phyloP scores from a whole-genome alignment of 2,888 invertebrate species.

The Thereva unica region DNA sequence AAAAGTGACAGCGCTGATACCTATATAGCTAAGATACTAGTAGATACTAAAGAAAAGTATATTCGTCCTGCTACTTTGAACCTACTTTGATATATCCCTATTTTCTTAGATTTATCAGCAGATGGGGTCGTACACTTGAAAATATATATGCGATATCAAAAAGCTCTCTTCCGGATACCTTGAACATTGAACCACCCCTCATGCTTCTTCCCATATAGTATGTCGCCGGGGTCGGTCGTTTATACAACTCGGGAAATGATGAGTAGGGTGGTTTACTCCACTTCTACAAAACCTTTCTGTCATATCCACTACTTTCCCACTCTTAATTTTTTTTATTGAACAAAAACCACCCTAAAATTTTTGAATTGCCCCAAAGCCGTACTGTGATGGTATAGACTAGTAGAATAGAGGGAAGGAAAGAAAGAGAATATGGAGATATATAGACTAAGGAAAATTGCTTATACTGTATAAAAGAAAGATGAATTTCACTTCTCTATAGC shows the following conservation, averaged over 20 bases:
- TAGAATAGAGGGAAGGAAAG: no score
- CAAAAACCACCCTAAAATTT: background rate
- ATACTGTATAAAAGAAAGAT: no score
- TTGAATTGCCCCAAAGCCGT: no score
- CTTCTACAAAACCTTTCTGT: background rate
- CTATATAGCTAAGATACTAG: no score
- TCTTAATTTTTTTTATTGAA: background rate
- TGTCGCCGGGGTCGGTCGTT: background rate
- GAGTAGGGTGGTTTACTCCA: conserved; percentile 6
- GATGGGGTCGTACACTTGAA: background rate
- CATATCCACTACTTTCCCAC: background rate
- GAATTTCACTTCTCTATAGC: no score
- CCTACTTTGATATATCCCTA: no score
- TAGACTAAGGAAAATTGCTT: no score
- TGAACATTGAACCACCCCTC: background rate
- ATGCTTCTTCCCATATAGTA: background rate
- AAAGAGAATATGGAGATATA: no score
- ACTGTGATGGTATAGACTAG: no score
- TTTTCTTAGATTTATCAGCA: background rate
- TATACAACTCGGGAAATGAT: background rate
- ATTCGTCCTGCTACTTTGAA: no score
- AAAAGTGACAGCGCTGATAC: no score
- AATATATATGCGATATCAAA: conserved; percentile 3
- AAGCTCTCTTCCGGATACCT: conserved; percentile 32
- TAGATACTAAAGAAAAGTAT: no score